phyloP scores from a whole-genome alignment of 2,113 vertebrate species.

The Malaclemys terrapin region DNA sequence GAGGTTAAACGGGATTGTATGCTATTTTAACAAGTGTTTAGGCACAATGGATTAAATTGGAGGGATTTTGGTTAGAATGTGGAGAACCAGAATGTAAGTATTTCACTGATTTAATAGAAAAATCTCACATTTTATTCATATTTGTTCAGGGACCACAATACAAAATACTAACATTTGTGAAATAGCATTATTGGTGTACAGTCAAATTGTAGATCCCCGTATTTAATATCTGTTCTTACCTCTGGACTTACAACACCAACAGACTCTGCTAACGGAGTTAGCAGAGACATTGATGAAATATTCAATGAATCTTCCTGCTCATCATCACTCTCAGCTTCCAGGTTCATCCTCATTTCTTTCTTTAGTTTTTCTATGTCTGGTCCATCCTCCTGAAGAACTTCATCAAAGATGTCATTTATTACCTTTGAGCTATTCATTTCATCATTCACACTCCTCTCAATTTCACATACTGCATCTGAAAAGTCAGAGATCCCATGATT shows the following conservation, averaged over 20 bases:
- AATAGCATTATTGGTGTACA: not conserved
- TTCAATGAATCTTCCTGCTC: conserved; percentile 89
- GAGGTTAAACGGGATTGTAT: not conserved
- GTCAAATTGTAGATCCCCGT: not conserved
- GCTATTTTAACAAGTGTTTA: not conserved
- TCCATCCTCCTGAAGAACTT: conserved; percentile 83
- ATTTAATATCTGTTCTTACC: conserved; percentile 63
- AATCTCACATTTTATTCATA: not conserved
- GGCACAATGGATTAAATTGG: not conserved
- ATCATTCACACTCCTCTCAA: conserved; percentile 78
- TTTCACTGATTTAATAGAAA: not conserved
- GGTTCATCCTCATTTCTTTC: conserved; percentile 70
- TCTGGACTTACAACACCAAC: conserved; percentile 89
- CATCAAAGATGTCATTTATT: conserved; percentile 92
- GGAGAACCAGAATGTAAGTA: too few relatives aligned
- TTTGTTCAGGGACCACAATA: not conserved
- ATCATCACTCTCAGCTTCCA: conserved; percentile 78
- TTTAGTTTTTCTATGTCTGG: conserved; percentile 72
- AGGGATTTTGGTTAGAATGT: not conserved
- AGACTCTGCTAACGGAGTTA: conserved; percentile 92
- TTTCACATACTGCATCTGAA: conserved; percentile 76
- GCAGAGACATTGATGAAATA: conserved; percentile 98
- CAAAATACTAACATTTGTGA: not conserved
- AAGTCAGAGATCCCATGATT: not conserved
- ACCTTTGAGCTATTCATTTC: conserved; percentile 89